Evolutionary conservation across 1,140 invertebrate species (phyloP).

Genomic region (Drosophila navojoa): DNA sequence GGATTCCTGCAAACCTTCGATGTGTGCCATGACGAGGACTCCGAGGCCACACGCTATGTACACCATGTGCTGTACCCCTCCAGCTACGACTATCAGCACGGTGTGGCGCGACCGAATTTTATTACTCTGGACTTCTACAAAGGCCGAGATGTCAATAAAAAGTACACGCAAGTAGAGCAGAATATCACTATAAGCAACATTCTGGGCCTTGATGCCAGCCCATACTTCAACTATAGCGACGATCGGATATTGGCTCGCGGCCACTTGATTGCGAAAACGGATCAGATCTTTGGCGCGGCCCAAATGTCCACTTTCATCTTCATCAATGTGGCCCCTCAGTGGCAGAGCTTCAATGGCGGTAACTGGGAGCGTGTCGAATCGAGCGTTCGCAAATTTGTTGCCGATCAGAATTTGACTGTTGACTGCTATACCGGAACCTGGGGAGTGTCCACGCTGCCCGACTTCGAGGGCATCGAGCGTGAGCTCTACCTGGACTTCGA

Average conservation of each 20-base stretch:
- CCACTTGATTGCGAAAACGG: constrained; percentile 88
- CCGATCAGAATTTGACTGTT: constrained; percentile 76
- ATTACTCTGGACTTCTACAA: constrained; percentile 74
- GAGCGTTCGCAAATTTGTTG: constrained; percentile 84
- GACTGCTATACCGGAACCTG: constrained; percentile 87
- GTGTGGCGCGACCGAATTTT: constrained; percentile 75
- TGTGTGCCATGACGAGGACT: constrained; percentile 84
- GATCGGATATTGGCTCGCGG: constrained; percentile 86
- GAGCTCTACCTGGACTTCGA: constrained; percentile 85
- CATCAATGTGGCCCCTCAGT: constrained; percentile 87
- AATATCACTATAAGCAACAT: constrained; percentile 70
- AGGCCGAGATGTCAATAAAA: constrained; percentile 67
- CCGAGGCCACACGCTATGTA: constrained; percentile 82
- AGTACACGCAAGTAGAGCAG: constrained; percentile 80
- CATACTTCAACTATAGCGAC: constrained; percentile 65
- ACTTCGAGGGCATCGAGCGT: constrained; percentile 83
- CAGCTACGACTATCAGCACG: constrained; percentile 74
- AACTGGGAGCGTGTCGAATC: constrained; percentile 86
- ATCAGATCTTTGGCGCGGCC: constrained; percentile 86
- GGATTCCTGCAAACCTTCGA: constrained; percentile 83
- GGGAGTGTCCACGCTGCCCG: constrained; percentile 84
- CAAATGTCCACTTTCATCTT: constrained; percentile 88
- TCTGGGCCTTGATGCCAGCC: constrained; percentile 72
- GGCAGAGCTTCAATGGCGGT: constrained; percentile 87
- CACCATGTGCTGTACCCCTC: constrained; percentile 79